phyloP scores from a whole-genome alignment of 2,797 vertebrate genomes.

The Gorsachius magnificus region DNA sequence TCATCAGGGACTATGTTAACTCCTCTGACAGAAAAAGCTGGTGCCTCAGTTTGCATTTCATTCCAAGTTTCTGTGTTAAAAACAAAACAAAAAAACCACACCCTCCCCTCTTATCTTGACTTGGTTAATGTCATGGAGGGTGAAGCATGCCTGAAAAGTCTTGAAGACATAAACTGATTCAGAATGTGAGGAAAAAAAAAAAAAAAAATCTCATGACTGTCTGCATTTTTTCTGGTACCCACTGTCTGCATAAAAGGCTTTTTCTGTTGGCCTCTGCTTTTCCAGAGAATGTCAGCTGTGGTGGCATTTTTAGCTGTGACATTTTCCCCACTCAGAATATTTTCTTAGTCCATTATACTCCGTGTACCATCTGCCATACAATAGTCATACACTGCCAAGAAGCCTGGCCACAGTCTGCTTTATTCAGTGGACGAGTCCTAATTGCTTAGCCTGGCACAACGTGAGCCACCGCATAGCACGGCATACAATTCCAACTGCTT shows the following conservation, averaged over 20 bases:
- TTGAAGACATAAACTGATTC: background rate
- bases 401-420: background rate
- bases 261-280: constrained; percentile 1
- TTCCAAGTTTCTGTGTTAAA: background rate
- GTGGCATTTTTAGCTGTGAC: constrained; percentile 32
- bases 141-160: background rate
- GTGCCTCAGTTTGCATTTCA: background rate
- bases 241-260: background rate
- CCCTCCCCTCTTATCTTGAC: background rate
- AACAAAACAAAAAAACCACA: background rate
- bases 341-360: background rate
- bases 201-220: background rate
- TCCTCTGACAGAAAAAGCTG: background rate
- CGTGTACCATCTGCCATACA: background rate
- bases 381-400: background rate
- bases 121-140: background rate
- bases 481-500: background rate
- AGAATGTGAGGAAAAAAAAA: background rate
- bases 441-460: background rate
- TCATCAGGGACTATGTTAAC: background rate
- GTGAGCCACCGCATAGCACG: rapidly evolving
- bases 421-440: background rate
- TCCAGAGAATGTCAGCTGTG: background rate
- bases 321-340: constrained; percentile 36
- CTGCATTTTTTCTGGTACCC: background rate